phyloP scores from a whole-genome alignment of 2,797 vertebrate species.

The Gymnoscopelus microlampas region DNA sequence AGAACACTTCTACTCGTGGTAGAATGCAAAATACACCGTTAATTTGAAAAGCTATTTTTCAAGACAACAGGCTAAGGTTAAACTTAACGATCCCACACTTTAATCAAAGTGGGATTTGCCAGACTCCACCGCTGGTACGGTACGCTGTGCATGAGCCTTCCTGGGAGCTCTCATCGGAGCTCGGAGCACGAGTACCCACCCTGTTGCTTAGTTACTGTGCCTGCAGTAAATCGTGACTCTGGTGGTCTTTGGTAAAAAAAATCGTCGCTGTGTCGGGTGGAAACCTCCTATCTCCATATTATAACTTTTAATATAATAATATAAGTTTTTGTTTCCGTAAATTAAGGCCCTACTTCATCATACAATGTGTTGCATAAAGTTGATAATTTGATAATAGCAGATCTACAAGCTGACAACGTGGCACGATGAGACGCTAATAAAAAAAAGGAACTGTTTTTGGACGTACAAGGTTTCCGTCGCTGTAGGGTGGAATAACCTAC shows the following conservation, averaged over 20 bases:
- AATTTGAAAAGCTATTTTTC: slow-evolving; percentile 30
- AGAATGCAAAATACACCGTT: slow-evolving; percentile 25
- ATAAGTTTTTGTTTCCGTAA: too few relatives aligned
- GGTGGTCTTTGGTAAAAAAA: slow-evolving; percentile 35
- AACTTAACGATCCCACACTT: slow-evolving; percentile 54
- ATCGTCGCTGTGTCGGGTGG: too few relatives aligned
- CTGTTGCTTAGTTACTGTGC: slow-evolving; percentile 73
- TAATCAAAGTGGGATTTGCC: slow-evolving; percentile 70
- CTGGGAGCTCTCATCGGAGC: slow-evolving; percentile 50
- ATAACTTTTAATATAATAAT: too few relatives aligned
- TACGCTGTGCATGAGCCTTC: slow-evolving; percentile 41
- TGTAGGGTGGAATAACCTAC: too few relatives aligned
- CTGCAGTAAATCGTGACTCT: slow-evolving; percentile 56
- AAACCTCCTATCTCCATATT: too few relatives aligned
- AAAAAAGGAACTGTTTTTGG: too few relatives aligned
- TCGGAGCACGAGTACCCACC: slow-evolving; percentile 29
- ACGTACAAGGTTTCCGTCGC: too few relatives aligned
- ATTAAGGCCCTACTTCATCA: too few relatives aligned
- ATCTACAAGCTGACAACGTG: too few relatives aligned
- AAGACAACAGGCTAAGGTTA: slow-evolving; percentile 36
- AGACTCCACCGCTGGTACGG: slow-evolving; percentile 15
- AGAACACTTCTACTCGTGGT: slow-evolving; percentile 6
- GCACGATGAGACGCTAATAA: too few relatives aligned
- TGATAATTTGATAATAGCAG: too few relatives aligned
- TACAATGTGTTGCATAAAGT: too few relatives aligned